Conservation (phyloP, 2,888 invertebrate genomes). For the Coelinius sp. region DNA sequence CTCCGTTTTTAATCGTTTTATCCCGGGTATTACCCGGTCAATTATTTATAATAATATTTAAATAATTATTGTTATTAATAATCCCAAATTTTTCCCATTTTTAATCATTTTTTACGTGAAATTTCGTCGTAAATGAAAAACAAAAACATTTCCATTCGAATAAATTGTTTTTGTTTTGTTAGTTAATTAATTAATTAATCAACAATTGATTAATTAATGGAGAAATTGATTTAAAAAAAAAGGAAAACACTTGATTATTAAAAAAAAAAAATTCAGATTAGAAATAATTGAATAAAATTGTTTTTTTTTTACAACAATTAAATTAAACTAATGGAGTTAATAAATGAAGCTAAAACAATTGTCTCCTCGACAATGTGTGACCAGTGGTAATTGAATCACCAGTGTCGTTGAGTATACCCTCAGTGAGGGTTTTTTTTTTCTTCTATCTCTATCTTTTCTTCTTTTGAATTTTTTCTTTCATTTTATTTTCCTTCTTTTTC, state of each 20-base stretch:
- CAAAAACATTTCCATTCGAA: neutral
- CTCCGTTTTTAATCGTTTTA: constrained; percentile 10
- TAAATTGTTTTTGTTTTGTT: neutral
- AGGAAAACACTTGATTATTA: too few relatives aligned
- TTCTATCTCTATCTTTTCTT: constrained; percentile 16
- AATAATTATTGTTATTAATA: neutral
- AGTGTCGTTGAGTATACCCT: constrained; percentile 37
- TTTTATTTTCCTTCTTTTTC: constrained; percentile 52
- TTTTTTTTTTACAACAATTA: neutral
- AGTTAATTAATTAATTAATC: neutral
- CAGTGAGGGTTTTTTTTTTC: constrained; percentile 17
- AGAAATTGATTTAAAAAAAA: too few relatives aligned
- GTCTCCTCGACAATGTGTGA: constrained; percentile 24
- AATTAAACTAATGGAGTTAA: neutral
- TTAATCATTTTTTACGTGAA: too few relatives aligned
- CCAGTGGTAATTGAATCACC: constrained; percentile 57
- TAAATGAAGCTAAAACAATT: neutral
- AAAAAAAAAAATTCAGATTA: too few relatives aligned
- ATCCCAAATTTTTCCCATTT: too few relatives aligned
- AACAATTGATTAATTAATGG: neutral
- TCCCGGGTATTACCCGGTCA: constrained; percentile 2
- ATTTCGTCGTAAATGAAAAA: neutral
- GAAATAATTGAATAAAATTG: too few relatives aligned
- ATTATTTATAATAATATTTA: neutral
- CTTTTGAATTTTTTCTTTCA: constrained; percentile 37